Conservation (phyloP, 2,797 vertebrate species). For the Anniella stebbinsi region DNA sequence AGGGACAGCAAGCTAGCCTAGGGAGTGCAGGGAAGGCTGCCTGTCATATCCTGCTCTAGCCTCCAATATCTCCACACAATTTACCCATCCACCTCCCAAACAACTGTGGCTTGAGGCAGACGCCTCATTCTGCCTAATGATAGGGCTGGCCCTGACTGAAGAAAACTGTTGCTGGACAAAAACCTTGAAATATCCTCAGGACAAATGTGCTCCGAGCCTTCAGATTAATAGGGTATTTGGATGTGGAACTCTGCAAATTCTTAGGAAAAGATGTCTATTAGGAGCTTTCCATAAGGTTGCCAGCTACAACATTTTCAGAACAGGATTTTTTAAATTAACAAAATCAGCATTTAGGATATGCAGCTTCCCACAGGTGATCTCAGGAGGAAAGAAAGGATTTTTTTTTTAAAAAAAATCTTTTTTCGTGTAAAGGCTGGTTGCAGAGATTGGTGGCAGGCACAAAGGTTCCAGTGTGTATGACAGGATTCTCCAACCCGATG, state of each 20-base stretch:
- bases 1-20: background rate
- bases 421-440: background rate
- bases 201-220: background rate
- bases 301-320: background rate
- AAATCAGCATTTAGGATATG: background rate
- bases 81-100: background rate
- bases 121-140: background rate
- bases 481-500: too few species aligned
- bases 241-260: background rate
- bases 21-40: background rate
- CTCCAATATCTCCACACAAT: background rate
- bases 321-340: background rate
- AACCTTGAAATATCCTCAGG: background rate
- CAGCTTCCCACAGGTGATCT: background rate
- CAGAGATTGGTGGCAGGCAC: background rate
- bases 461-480: background rate
- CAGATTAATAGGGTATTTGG: background rate
- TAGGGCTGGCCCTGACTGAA: background rate
- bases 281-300: background rate
- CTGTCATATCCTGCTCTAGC: background rate
- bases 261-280: background rate
- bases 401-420: background rate
- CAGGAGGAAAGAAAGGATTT: background rate
- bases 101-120: background rate
- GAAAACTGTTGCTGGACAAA: background rate